Percentiles rank a stretch among this genome's conserved stretches.
phyloP scores from a whole-genome alignment of 2,797 vertebrate species.

The Choloepus didactylus region DNA sequence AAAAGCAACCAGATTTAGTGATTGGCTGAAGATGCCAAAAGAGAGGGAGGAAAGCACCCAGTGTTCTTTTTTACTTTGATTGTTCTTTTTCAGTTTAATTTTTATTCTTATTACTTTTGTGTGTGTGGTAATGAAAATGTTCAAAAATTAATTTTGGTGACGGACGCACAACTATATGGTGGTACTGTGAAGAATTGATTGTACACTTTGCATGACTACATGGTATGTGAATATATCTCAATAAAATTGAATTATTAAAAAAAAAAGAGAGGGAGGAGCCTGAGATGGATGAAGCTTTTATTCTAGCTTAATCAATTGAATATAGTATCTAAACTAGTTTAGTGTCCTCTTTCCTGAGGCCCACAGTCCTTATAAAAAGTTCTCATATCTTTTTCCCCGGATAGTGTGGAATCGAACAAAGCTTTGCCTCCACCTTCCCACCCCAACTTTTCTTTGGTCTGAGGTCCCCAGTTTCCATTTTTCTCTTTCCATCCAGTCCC shows the following conservation, averaged over 20 bases:
- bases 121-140: too few relatives aligned
- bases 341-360: background rate
- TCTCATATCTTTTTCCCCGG: background rate
- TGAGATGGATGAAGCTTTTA: background rate
- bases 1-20: background rate
- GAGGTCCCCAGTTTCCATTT: background rate
- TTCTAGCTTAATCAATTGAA: background rate
- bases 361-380: background rate
- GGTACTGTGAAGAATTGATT: too few relatives aligned
- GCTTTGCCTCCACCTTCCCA: background rate
- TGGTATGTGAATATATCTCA: too few relatives aligned
- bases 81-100: too few relatives aligned
- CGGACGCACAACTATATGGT: too few relatives aligned
- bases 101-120: too few relatives aligned
- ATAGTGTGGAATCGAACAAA: background rate
- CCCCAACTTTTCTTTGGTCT: background rate
- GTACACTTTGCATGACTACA: too few relatives aligned
- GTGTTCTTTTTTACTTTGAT: too few relatives aligned
- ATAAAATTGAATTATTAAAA: too few relatives aligned
- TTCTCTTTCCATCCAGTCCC: background rate
- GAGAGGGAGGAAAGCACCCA: background rate
- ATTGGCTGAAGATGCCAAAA: background rate
- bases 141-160: too few relatives aligned
- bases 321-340: background rate
- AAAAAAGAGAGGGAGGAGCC: background rate